Conservation (phyloP, 2,113 vertebrate species). For the Nothoprocta pentlandii region DNA sequence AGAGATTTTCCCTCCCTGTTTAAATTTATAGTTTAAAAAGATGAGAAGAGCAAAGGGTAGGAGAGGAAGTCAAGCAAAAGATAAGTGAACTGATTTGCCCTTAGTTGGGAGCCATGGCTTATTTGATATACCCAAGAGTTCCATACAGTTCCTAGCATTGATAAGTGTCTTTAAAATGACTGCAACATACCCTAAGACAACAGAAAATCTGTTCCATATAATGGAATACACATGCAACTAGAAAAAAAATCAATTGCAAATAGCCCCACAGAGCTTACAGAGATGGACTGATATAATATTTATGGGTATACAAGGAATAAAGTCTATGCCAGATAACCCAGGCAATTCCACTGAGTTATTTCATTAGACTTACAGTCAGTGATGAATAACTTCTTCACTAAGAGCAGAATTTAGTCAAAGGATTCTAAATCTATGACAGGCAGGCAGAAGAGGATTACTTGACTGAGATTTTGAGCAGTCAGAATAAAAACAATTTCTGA, state of each 20-base stretch:
- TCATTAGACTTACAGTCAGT: background rate
- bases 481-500: background rate
- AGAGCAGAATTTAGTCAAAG: conserved; percentile 20
- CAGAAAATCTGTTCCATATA: background rate
- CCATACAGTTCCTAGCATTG: background rate
- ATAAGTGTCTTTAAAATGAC: conserved; percentile 9
- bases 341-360: conserved; percentile 25
- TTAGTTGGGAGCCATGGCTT: background rate
- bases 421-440: background rate
- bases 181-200: background rate
- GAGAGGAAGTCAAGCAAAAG: background rate
- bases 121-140: background rate
- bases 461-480: background rate
- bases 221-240: conserved; percentile 12
- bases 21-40: background rate
- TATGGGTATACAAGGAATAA: background rate
- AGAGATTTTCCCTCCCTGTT: background rate
- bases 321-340: background rate
- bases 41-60: background rate
- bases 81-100: background rate
- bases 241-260: conserved; percentile 38
- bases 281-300: background rate
- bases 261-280: background rate
- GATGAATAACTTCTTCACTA: conserved; percentile 2
- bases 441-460: background rate